Base-by-base conservation (phyloP, 2,888 invertebrate genomes). In the Cremastobaeus sp. region DNA sequence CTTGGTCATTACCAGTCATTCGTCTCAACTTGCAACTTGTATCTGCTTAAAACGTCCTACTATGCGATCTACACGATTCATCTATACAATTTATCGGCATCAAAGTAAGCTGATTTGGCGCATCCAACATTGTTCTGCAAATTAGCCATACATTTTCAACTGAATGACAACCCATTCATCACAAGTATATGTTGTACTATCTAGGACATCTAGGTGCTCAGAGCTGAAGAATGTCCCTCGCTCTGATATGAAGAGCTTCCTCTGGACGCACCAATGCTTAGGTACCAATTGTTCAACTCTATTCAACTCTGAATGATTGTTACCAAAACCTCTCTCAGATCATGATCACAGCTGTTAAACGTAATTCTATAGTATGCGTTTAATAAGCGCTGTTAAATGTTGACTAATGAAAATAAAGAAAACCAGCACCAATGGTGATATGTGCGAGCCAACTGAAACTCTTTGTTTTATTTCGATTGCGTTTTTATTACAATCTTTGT, bases 371-470 rank as follows among this genome's bases (percentile, higher is more conserved):
- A 32, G 32, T 45, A 45, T 68, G 48, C 34, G 17, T 55, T 52
- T 65, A 65, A 47, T 11, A 76, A 76, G 72, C 66, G 32, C 43
- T 73, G 65, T 55, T 64, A 64, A 11, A 72, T 54, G 72, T 39
- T 25, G 17, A 60, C 32, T 39, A 50, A 52, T 66, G 66, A 41
- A 54, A 45, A 47, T 43, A 48, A 74, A 82, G 79, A 28, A 14
- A 82, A 83, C 87, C 87, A 86, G 82, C 85, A 87, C 87, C 87
- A 84, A 84, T 83, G 84, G 82, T 80, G 85, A 86, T 84, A 84
- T 80, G 83, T 84, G 55, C 48, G 84, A 82, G 76, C 79, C 82
- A 82, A 81, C 77, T 76, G 78, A 80, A 78, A 82, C 20, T 54
- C 80, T 80, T 41, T 60, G 21, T 17, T 54, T 28, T 43, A 3